Evolutionary conservation across 1,140 invertebrate species (phyloP).

Genomic region (Heterodera schachtii): DNA sequence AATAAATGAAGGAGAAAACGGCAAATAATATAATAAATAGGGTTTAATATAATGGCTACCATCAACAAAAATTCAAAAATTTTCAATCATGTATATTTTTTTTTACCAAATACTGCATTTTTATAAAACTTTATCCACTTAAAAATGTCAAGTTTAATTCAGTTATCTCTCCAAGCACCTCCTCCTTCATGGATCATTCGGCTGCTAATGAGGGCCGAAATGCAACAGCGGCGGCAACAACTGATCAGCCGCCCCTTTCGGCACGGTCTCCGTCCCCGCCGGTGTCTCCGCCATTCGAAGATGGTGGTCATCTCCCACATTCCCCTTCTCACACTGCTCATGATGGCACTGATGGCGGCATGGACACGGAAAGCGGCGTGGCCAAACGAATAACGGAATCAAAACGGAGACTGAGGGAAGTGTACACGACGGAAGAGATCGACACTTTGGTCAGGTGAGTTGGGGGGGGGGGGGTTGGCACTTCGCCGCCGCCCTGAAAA

Average conservation of each 20-base stretch:
- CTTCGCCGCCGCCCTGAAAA: neutral
- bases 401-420: constrained; percentile 32
- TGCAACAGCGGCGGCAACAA: neutral
- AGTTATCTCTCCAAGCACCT: constrained; percentile 9
- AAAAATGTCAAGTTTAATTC: neutral
- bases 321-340: neutral
- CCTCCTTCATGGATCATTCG: neutral
- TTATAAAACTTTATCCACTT: no score
- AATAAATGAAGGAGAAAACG: neutral
- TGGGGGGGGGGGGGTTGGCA: neutral
- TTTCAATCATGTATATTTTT: no score
- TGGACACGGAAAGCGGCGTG: neutral
- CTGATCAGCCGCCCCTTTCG: neutral
- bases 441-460: constrained; percentile 40
- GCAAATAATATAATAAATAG: no score
- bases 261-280: neutral
- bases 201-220: neutral
- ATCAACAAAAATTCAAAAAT: no score
- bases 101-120: no score
- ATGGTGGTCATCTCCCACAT: neutral
- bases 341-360: neutral
- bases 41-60: no score
- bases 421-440: constrained; percentile 42
- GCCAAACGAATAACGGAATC: constrained; percentile 30
- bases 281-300: neutral